Conservation (phyloP, 1,140 invertebrate species). For the Drosophila setifemur region DNA sequence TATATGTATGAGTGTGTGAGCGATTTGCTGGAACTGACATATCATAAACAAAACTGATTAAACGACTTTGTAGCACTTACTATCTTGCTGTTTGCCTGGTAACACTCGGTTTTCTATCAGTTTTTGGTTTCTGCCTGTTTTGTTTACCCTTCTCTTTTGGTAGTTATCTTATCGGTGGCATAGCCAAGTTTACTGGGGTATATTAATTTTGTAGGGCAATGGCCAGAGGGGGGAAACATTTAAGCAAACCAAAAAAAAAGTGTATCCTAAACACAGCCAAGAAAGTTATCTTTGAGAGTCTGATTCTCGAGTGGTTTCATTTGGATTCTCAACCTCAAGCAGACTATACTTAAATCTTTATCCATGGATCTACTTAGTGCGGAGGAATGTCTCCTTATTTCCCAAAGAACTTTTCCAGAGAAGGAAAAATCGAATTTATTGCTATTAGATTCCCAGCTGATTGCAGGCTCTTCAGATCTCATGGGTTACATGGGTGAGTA, state of each 20-base stretch:
- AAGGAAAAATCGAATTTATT: constrained; percentile 21
- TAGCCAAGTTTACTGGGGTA: background rate
- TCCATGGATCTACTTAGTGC: constrained; percentile 45
- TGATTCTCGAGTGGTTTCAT: background rate
- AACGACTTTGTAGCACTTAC: background rate
- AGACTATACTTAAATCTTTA: background rate
- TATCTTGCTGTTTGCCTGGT: constrained; percentile 31
- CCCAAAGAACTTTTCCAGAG: constrained; percentile 26
- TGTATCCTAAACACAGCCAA: no score
- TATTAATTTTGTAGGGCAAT: background rate
- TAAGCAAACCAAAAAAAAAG: background rate
- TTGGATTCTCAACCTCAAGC: background rate
- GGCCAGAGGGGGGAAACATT: no score
- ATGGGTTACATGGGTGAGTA: constrained; percentile 77
- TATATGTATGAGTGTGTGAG: constrained; percentile 68
- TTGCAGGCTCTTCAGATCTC: constrained; percentile 47
- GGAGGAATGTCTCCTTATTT: constrained; percentile 50
- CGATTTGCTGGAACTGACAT: constrained; percentile 67
- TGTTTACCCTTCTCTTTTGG: background rate
- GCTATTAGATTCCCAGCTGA: constrained; percentile 24
- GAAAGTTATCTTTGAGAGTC: background rate
- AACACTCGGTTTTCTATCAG: constrained; percentile 44
- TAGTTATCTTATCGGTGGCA: constrained; percentile 39
- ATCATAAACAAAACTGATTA: constrained; percentile 46
- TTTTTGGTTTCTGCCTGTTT: background rate